Base-by-base conservation (phyloP, 2,888 invertebrate genomes). In the Tuberolachnus salignus region DNA sequence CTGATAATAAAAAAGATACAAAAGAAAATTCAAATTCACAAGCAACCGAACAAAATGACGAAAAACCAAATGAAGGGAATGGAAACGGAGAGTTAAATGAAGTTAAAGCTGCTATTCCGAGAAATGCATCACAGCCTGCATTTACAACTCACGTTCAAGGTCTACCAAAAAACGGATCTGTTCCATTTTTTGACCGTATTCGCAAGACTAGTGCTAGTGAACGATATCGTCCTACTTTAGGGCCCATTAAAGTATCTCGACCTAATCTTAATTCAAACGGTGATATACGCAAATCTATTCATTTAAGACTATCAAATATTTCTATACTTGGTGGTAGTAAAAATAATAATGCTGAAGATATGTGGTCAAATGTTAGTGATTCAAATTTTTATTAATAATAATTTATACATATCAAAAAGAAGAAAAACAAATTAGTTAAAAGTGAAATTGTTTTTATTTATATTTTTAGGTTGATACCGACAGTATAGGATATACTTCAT, bases 121-220 rank as follows among this genome's bases (percentile, higher is more conserved):
- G 94, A 82, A 94, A 94, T 86, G 94, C 94, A 82, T 94, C 94
- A 14, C 94, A 94, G 82, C 94, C 94, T 0, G 94, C 94, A 16
- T 94, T 94, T 85, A 91, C 92, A 26, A 89, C 92, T 11, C 90
- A 91, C 81, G 90, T 89, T 64, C 90, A 90, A 83, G 92, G 91
- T 11, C 85, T 90, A 84, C 94, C 94, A 80, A 94, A 94, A 86
- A 95, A 95, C 85, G 94, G 94, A 61, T 94, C 94, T 3, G 95
- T 95, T 82, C 95, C 95, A 44, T 92, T 94, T 85, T 94, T 95
- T 86, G 94, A 94, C 86, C 88, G 95, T 64, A 92, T 94, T 81
- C 89, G 94, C 70, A 94, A 94, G 86, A 92, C 93, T 61, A 93
- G 93, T 83, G 91, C 91, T 80, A 92, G 93, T 74, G 94, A 94